Base-by-base conservation (phyloP, 2,888 invertebrate genomes). In the Cheilosia scutellata region DNA sequence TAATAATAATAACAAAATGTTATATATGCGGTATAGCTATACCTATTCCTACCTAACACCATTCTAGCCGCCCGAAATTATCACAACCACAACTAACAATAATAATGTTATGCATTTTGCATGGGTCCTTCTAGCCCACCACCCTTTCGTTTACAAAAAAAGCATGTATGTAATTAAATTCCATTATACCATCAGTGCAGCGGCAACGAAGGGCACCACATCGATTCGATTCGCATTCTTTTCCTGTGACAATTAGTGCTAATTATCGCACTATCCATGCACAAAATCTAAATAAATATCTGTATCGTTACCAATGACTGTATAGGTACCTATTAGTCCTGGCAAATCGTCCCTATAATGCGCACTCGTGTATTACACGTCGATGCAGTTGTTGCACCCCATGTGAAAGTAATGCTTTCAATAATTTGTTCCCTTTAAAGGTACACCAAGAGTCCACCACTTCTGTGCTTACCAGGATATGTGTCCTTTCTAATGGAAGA, bases 221-320 rank as follows among this genome's bases (percentile, higher is more conserved):
- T 68, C 68, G 63, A 79, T 75, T 63, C 63, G 70, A 70, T 84
- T 84, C 65, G 72, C 63, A 79, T 75, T 84, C 51, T 80, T 65
- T 71, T 70, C 47, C 75, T 71, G 60, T 60, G 62, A 75, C 79
- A 70, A 80, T 75, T 84, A 74, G 68, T 58, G 20, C 51, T 65
- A 79, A 79, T 77, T 66, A 82, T 27, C 65, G 20, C 55, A 47
- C 77, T 84, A 79, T 79, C 84, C 40, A 25, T 60, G 75, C 58
- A 79, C 51, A 83, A 70, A 37, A 78, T 83, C 83, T 70, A 79
- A 63, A 74, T 65, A 79, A 53, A 47, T n/a, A 72, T 44, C 25
- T 53, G 42, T 5, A 29, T 40, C 7, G 37, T 55, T 13, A 33
- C 20, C 31, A 47, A n/a, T 62, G 29, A n/a, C 20, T 31, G 7